These are phyloP conservation scores for Poeciliopsis gracilis DNA, from an alignment of 2,797 vertebrate species.

Conservation along the genomic window DNA sequence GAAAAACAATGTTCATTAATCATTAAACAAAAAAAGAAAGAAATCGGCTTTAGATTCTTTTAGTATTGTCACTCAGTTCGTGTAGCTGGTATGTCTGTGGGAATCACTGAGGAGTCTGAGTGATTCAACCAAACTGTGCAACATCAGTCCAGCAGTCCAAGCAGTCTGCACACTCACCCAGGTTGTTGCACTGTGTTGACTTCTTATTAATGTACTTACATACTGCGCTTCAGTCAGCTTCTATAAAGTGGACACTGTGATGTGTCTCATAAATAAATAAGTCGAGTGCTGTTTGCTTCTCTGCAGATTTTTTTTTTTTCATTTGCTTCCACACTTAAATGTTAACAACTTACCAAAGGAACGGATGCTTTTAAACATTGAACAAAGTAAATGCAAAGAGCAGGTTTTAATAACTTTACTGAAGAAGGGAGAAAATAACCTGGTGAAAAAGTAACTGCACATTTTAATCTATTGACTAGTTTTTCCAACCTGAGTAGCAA, in stretches of 20 bases:
- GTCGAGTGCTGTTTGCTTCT: not conserved
- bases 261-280: not conserved
- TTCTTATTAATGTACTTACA: not conserved
- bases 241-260: not conserved
- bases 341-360: not conserved
- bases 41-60: not conserved
- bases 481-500: not conserved
- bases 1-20: not conserved
- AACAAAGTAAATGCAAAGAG: not conserved
- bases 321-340: not conserved
- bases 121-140: not conserved
- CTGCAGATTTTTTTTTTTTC: not conserved
- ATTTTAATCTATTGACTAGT: not conserved
- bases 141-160: not conserved
- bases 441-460: not conserved
- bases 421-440: not conserved
- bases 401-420: not conserved
- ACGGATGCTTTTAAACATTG: not conserved
- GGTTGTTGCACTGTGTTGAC: not conserved
- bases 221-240: not conserved
- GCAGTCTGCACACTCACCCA: not conserved
- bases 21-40: not conserved
- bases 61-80: not conserved
- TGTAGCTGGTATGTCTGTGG: not conserved
- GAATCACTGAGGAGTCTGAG: not conserved